A percentile compares a stretch with the other conserved stretches of the same genome.
Evolutionary conservation across 2,113 vertebrate genomes (phyloP).

Genomic region (Nerophis lumbriciformis): DNA sequence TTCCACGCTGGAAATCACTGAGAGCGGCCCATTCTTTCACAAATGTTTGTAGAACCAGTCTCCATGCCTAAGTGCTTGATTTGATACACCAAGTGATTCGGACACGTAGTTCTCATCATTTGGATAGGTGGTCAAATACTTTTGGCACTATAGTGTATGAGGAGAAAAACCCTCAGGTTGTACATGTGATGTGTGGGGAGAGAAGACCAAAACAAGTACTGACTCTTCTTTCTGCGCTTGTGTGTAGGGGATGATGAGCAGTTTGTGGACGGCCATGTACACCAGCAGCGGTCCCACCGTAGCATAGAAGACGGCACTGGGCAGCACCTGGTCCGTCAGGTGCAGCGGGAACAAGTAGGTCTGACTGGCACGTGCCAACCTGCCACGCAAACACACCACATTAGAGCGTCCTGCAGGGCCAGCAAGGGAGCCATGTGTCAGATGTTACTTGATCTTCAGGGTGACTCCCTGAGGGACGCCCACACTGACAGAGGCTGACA

Average conservation of each 20-base stretch:
- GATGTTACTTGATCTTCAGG: conserved; percentile 88
- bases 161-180: too few relatives aligned
- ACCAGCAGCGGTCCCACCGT: conserved; percentile 84
- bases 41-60: too few relatives aligned
- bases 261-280: conserved; percentile 85
- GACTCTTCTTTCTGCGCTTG: conserved; percentile 87
- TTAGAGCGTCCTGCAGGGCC: conserved; percentile 3
- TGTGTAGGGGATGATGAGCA: conserved; percentile 89
- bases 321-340: conserved; percentile 91
- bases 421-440: conserved; percentile 6
- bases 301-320: conserved; percentile 94
- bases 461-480: conserved; percentile 95
- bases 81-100: too few relatives aligned
- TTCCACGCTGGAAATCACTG: too few relatives aligned
- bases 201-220: conserved; percentile 48
- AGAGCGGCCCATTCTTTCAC: too few relatives aligned
- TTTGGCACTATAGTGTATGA: too few relatives aligned
- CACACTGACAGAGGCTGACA: conserved; percentile 89
- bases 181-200: background rate
- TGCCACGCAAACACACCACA: conserved; percentile 40
- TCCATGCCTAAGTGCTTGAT: too few relatives aligned
- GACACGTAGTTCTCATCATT: too few relatives aligned
- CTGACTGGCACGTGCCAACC: conserved; percentile 90
- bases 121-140: too few relatives aligned
- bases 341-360: conserved; percentile 96